A percentile compares a stretch with the other conserved stretches of the same genome.
phyloP scores from a whole-genome alignment of 2,888 invertebrate species.

The Plemyria rubiginata region DNA sequence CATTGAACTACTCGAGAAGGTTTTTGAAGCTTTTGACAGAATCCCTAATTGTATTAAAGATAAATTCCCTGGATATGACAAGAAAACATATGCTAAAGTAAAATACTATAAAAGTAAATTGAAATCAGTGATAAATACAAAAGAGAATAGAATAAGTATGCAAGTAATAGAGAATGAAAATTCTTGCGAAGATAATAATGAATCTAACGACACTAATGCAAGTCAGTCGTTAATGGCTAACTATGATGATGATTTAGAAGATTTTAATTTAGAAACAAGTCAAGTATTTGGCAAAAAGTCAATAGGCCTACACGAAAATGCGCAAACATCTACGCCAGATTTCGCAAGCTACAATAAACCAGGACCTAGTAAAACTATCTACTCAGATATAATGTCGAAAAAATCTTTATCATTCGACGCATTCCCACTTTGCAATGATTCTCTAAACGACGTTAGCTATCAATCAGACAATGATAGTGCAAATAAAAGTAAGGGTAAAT shows the following conservation, averaged over 20 bases:
- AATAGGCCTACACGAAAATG: constrained; percentile 6
- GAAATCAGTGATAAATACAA: constrained; percentile 70
- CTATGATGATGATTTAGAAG: constrained; percentile 55
- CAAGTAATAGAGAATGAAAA: constrained; percentile 33
- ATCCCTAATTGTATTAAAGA: constrained; percentile 86
- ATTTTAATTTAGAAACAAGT: constrained; percentile 59
- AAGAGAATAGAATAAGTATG: constrained; percentile 58
- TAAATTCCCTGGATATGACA: constrained; percentile 86
- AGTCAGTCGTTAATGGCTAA: constrained; percentile 51
- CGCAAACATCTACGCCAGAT: constrained; percentile 65
- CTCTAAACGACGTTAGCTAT: constrained; percentile 45
- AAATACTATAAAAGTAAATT: constrained; percentile 85
- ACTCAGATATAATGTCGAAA: constrained; percentile 58
- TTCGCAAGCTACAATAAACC: constrained; percentile 49
- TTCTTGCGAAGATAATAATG: constrained; percentile 31
- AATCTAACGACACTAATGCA: constrained; percentile 35
- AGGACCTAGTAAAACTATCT: constrained; percentile 56
- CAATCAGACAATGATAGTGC: constrained; percentile 53
- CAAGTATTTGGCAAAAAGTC: constrained; percentile 44
- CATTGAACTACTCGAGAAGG: constrained; percentile 86
- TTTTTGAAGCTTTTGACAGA: constrained; percentile 85
- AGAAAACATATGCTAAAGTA: constrained; percentile 81
- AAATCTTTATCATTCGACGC: constrained; percentile 63
- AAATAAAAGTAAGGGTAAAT: constrained; percentile 70
- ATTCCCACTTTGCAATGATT: constrained; percentile 56